Conservation (phyloP, 92 coral and sea anemone genomes). For the Umimayanthus chanpuru region DNA sequence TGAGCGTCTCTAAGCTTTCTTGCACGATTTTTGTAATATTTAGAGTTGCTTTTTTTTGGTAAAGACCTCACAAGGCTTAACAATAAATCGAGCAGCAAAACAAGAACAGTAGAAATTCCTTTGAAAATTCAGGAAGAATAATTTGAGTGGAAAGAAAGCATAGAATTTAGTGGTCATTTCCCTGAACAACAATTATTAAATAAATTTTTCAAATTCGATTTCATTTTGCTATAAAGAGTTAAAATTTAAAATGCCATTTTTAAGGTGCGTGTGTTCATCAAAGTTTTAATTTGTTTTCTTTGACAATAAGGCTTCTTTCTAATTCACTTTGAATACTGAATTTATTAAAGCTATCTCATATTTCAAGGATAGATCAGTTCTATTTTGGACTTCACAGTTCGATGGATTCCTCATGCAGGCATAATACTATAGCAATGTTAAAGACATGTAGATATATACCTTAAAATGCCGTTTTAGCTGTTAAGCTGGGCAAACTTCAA, state of each 20-base stretch:
- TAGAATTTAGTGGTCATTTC: not conserved
- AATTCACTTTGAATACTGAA: not conserved
- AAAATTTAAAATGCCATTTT: not conserved
- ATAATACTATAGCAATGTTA: not conserved
- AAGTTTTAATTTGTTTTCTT: not conserved
- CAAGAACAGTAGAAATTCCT: not conserved
- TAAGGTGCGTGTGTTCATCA: not conserved
- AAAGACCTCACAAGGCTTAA: not conserved
- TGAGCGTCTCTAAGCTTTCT: not conserved
- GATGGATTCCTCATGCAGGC: not conserved
- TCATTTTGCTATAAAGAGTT: not conserved
- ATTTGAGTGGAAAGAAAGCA: not conserved
- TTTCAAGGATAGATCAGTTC: not conserved
- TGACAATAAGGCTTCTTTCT: not conserved
- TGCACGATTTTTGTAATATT: not conserved
- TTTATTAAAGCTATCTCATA: too few relatives aligned
- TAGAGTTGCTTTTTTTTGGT: not conserved
- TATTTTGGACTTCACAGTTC: not conserved
- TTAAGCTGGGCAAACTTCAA: not conserved
- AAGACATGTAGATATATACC: not conserved
- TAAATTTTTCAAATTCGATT: too few relatives aligned
- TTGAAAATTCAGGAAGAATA: not conserved
- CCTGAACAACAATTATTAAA: not conserved
- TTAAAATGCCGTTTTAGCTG: not conserved
- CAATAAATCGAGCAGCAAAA: not conserved